phyloP scores from a whole-genome alignment of 2,113 vertebrate genomes.

The pig (Sus scrofa) region T2T-Sscrofa CM000827.6:60404001-60404500 shows the following conservation, averaged over 20 bases:
- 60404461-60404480: neutral
- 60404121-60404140: neutral
- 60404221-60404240: neutral
- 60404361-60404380: neutral
- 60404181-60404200: too few relatives aligned
- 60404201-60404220: neutral
- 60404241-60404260: too few relatives aligned
- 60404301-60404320: neutral
- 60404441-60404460: neutral
- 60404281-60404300: neutral
- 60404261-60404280: neutral
- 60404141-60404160: neutral
- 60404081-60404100: neutral
- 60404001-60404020: neutral
- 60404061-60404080: neutral
- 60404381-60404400: conserved; percentile 39
- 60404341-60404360: neutral
- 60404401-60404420: conserved; percentile 1
- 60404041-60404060: neutral
- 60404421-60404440: conserved; percentile 51
- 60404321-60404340: neutral
- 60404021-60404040: neutral
- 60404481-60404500: neutral
- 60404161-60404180: neutral
- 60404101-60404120: neutral